Base-by-base conservation (phyloP, 1,140 invertebrate species). In the Micrasema minimum region DNA sequence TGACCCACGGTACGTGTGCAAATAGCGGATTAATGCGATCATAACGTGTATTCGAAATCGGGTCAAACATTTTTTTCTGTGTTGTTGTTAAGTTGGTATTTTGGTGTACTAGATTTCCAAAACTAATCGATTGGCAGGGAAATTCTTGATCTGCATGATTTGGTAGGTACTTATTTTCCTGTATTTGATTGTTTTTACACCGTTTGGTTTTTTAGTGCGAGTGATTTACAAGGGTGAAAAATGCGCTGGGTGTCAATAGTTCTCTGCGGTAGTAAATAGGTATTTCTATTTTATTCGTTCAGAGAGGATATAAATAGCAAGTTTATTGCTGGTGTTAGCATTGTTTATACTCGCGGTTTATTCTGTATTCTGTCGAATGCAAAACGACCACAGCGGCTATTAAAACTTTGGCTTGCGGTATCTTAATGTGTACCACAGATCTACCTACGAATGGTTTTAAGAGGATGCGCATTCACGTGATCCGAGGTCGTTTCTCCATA, bases 121-220 rank as follows among this genome's bases (percentile, higher is more conserved):
- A 55, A 55, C 51, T 31, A n/a, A 55, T 14, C 51, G 22, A n/a
- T 37, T 35, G 51, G 35, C 51, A 55, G 51, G 26, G 18, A 31
- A 55, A n/a, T 55, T 12, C 48, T n/a, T 20, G 48, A 3, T 20
- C 48, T 3, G 12, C 51, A n/a, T 55, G 51, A 35, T 55, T 55
- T n/a, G n/a, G n/a, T 55, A 55, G 51, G 51, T 37, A 55, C 35
- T 31, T n/a, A n/a, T n/a, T 55, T 55, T 55, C 51, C n/a, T 37
- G 22, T 16, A 26, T 55, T 55, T 55, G 26, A 55, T 55, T 35
- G 51, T 14, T 37, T 35, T 55, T 16, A 18, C n/a, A 16, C 18
- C n/a, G 9, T 2, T 7, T 55, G 51, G n/a, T 45, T 23, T 50
- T 51, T 51, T 11, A 18, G 51, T 55, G 22, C 18, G 20, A 20